phyloP scores from a whole-genome alignment of 2,113 vertebrate species.

The Vombatus ursinus region DNA sequence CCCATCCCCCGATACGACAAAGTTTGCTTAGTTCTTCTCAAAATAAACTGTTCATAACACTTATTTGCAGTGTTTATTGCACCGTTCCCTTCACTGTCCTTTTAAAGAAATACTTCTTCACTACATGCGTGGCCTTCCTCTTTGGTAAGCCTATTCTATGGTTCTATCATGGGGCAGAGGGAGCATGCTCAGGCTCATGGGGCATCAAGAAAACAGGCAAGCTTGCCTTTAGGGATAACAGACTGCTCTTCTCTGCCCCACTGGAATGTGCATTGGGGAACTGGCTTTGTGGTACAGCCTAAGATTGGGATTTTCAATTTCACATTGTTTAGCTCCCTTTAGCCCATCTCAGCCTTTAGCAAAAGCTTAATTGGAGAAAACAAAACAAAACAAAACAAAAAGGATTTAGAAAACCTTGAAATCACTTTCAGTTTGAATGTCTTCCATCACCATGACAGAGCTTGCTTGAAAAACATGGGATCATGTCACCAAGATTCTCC shows the following conservation, averaged over 20 bases:
- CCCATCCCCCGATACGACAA: conserved; percentile 44
- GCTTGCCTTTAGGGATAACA: conserved; percentile 2
- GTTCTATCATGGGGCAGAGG: conserved; percentile 72
- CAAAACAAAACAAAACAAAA: too few species aligned
- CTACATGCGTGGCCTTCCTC: conserved; percentile 71
- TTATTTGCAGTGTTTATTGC: conserved; percentile 80
- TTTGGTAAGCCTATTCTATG: conserved; percentile 80
- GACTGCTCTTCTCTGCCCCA: conserved; percentile 10
- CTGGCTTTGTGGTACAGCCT: conserved; percentile 40
- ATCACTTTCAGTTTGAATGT: conserved; percentile 25
- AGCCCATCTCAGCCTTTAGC: conserved; percentile 33
- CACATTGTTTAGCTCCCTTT: conserved; percentile 38
- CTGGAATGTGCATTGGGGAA: conserved; percentile 37
- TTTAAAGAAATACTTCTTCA: conserved; percentile 73
- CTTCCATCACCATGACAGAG: conserved; percentile 23
- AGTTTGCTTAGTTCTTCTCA: conserved; percentile 70
- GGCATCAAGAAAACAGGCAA: conserved; percentile 32
- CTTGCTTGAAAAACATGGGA: conserved; percentile 47
- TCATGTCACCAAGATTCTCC: conserved; percentile 54
- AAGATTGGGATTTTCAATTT: not conserved
- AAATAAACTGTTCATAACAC: conserved; percentile 64
- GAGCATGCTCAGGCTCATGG: conserved; percentile 65
- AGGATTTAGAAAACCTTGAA: conserved; percentile 36
- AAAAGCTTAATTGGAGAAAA: conserved; percentile 43
- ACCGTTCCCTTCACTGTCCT: conserved; percentile 82